phyloP scores from a whole-genome alignment of 2,797 vertebrate species.

The Sebastes elongatus region DNA sequence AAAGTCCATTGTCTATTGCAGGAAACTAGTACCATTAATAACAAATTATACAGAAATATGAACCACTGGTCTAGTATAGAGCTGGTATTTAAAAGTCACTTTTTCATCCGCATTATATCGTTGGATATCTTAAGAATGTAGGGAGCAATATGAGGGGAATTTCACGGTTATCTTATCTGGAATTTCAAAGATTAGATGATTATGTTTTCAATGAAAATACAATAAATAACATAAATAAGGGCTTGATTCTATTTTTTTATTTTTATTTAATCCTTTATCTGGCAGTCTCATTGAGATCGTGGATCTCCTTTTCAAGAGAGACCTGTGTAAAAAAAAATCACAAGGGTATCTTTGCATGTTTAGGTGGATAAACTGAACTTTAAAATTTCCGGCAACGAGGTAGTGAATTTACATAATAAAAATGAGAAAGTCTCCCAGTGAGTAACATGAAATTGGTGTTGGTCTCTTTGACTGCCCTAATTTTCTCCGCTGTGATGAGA shows the following conservation, averaged over 20 bases:
- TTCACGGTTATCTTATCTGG: neutral
- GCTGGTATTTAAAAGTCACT: no score
- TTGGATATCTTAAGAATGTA: no score
- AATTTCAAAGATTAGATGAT: neutral
- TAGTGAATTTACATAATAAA: neutral
- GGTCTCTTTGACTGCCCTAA: neutral
- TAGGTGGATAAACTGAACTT: neutral
- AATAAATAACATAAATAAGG: neutral
- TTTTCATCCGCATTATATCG: no score
- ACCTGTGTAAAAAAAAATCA: neutral
- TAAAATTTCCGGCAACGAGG: neutral
- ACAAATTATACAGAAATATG: no score
- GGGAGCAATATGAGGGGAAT: neutral
- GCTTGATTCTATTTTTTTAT: neutral
- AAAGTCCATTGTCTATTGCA: neutral
- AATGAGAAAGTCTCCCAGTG: neutral
- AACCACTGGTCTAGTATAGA: no score
- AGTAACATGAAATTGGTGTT: neutral
- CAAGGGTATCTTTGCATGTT: neutral
- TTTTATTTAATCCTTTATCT: no score
- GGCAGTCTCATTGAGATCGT: no score
- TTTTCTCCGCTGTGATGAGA: conserved; percentile 10
- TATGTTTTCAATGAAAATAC: neutral
- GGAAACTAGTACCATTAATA: neutral
- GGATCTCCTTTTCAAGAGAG: no score